Base-by-base conservation (phyloP, 2,888 invertebrate genomes). In the Mycalesis mineus region DNA sequence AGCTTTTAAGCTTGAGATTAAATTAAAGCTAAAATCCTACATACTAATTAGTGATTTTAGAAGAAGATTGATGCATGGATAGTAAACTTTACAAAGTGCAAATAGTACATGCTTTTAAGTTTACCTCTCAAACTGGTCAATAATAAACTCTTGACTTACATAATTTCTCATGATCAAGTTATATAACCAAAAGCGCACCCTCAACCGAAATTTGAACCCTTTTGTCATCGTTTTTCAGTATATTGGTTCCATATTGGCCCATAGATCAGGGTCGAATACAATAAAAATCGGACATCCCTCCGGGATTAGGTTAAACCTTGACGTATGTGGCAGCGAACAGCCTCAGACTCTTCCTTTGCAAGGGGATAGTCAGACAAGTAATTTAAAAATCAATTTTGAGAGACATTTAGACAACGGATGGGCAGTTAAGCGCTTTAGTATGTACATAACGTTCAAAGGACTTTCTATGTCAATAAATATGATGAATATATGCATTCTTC, bases 221-320 rank as follows among this genome's bases (percentile, higher is more conserved):
- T 82, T 77, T 69, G 65, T 75, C 72, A 75, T 77, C 73, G 75
- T 70, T 77, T 73, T 74, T 71, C 73, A 70, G 75, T 82, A 75
- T 82, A 83, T 81, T 77, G 80, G 76, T 71, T 71, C 78, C 75
- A 82, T 87, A 88, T 84, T 84, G 80, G 70, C 65, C 76, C 76
- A 77, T 86, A 82, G 71, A 84, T 88, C 87, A 88, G 81, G 80
- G 78, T 74, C 75, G 77, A 79, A 77, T 68, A 84, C 82, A 88
- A 88, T 88, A 88, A 88, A 85, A 87, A 84, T 82, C 77, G 82
- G 75, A 79, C 73, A 78, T 81, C 84, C 87, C 84, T 66, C 70
- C 73, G 77, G 86, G 86, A 87, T 88, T 86, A 86, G 79, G 77
- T 74, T 79, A 84, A 86, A 86, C 83, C 80, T 84, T 87, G 87